These are phyloP conservation scores for Caenorhabditis parvicauda DNA, from an alignment of 2,888 invertebrate genomes.

Conservation along the genomic window DNA sequence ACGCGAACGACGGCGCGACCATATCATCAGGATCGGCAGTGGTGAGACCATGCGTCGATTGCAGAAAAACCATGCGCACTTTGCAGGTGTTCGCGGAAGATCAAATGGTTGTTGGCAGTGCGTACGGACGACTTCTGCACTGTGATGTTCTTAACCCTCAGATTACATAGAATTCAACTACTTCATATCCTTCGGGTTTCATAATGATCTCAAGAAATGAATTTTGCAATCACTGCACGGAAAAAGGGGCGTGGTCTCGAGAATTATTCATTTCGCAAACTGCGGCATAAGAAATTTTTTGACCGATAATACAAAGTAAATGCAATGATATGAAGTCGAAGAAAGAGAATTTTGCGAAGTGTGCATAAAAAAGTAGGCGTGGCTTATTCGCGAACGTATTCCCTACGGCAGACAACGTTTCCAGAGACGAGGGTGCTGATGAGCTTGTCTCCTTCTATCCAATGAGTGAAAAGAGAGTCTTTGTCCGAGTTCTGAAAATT, in stretches of 20 bases:
- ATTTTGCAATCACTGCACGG: no score
- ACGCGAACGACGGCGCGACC: conserved; percentile 56
- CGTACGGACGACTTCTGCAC: conserved; percentile 38
- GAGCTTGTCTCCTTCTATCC: conserved; percentile 38
- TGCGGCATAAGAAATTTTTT: no score
- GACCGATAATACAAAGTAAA: no score
- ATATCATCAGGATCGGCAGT: conserved; percentile 37
- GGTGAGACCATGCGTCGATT: no score
- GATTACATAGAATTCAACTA: conserved; percentile 27
- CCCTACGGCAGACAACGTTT: conserved; percentile 31
- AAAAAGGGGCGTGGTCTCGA: no score
- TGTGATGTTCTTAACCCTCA: conserved; percentile 45
- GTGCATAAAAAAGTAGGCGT: background rate
- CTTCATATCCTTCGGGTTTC: no score
- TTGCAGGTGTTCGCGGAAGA: conserved; percentile 29
- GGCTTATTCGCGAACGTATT: conserved; percentile 35
- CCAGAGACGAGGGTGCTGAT: conserved; percentile 33
- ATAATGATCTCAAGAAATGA: no score
- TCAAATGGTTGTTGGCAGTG: conserved; percentile 55
- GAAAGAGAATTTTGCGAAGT: no score
- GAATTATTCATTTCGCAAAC: no score
- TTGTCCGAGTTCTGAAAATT: conserved; percentile 33
- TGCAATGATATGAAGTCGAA: no score
- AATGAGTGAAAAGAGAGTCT: conserved; percentile 39
- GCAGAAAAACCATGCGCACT: background rate